These are phyloP conservation scores for Cyprinodon tularosa DNA, from an alignment of 2,113 vertebrate species.

Conservation along the genomic window DNA sequence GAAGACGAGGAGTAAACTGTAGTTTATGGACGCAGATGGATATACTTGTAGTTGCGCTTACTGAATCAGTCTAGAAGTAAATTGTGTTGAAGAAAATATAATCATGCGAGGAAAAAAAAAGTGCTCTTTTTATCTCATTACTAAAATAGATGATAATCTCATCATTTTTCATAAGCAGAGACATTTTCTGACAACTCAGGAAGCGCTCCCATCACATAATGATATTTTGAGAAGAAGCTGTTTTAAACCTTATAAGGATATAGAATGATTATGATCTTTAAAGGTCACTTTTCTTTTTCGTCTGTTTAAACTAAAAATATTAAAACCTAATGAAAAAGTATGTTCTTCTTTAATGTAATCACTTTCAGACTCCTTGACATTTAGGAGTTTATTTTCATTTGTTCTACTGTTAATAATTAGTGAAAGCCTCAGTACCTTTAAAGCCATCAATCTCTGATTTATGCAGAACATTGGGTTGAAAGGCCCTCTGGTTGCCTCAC, in stretches of 20 bases:
- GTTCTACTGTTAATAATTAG: not conserved
- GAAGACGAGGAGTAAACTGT: conserved; percentile 14
- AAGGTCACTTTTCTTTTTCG: not conserved
- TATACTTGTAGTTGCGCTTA: not conserved
- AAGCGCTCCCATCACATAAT: conserved; percentile 1
- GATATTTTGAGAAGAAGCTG: not conserved
- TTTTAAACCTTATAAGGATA: not conserved
- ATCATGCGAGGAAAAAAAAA: conserved; percentile 2
- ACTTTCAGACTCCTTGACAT: not conserved
- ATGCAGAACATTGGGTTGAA: not conserved
- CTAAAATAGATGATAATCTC: conserved; percentile 16
- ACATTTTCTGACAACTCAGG: conserved; percentile 4
- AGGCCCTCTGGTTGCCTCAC: not conserved
- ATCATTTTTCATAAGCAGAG: conserved; percentile 12
- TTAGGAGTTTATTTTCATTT: not conserved
- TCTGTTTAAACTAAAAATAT: not conserved
- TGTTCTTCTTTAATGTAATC: not conserved
- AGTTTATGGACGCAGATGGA: not conserved
- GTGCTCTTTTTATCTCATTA: not conserved
- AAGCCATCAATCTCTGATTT: not conserved
- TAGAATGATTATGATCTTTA: not conserved
- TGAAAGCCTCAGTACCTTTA: not conserved
- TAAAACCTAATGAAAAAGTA: not conserved
- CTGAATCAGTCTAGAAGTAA: not conserved
- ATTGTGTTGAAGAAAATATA: not conserved